These are phyloP conservation scores for Orestias chungarensis DNA, from an alignment of 2,797 vertebrate genomes.

Conservation along the genomic window DNA sequence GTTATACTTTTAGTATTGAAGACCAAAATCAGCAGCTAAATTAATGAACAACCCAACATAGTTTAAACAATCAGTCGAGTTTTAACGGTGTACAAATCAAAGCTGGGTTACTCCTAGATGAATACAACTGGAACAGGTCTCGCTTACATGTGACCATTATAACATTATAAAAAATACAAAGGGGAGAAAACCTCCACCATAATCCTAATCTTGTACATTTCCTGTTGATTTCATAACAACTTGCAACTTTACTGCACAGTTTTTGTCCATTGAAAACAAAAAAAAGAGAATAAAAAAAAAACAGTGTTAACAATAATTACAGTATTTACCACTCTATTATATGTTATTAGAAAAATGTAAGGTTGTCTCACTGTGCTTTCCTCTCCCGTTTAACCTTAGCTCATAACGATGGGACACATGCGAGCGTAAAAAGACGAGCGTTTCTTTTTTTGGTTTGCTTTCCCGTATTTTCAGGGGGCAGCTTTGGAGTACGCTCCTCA, in stretches of 20 bases:
- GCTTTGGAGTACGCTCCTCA: slow-evolving; percentile 52
- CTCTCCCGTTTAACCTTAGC: slow-evolving; percentile 33
- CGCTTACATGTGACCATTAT: background rate
- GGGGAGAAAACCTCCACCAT: background rate
- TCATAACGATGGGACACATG: slow-evolving; percentile 50
- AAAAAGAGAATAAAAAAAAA: slow-evolving; percentile 27
- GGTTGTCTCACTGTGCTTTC: slow-evolving; percentile 28
- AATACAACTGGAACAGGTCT: background rate
- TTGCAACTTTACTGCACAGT: slow-evolving; percentile 12
- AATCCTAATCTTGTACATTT: background rate
- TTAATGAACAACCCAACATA: background rate
- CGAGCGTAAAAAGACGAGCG: slow-evolving; percentile 38
- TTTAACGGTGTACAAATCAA: background rate
- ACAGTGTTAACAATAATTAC: background rate
- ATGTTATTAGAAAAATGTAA: slow-evolving; percentile 18
- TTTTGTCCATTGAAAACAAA: slow-evolving; percentile 27
- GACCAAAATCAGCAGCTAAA: background rate
- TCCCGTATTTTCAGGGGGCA: slow-evolving; percentile 24
- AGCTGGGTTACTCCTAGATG: background rate
- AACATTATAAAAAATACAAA: too few relatives aligned
- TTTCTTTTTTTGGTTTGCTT: slow-evolving; percentile 7
- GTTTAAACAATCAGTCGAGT: background rate
- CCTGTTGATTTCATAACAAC: slow-evolving; percentile 4
- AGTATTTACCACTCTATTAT: slow-evolving; percentile 20
- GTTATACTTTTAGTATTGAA: slow-evolving; percentile 3